A percentile compares a stretch with the other conserved stretches of the same genome.
phyloP scores from a whole-genome alignment of 2,797 vertebrate species.

The Xenopus petersii region DNA sequence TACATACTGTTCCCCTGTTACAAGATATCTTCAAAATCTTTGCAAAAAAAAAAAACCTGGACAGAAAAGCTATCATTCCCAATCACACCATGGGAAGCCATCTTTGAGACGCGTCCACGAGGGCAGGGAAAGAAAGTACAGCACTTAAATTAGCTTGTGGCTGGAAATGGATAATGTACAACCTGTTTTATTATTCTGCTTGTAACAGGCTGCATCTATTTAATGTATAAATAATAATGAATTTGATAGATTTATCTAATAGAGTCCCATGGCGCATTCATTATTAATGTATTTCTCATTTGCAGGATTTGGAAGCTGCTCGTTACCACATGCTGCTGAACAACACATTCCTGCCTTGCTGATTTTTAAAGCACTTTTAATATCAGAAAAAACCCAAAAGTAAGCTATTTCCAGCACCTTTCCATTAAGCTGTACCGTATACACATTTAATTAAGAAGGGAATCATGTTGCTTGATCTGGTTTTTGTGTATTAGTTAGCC shows the following conservation, averaged over 20 bases:
- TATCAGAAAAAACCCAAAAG: not conserved
- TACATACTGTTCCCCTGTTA: too few relatives aligned
- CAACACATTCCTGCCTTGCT: not conserved
- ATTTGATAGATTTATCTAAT: constrained; percentile 31
- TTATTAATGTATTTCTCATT: constrained; percentile 20
- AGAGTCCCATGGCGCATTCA: constrained; percentile 15
- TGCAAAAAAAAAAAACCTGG: too few relatives aligned
- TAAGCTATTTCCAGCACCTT: not conserved
- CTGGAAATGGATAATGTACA: constrained; percentile 2
- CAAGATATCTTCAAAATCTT: too few relatives aligned
- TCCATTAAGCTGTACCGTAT: not conserved
- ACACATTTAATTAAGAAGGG: not conserved
- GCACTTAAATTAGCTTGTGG: not conserved
- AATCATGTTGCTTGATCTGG: not conserved
- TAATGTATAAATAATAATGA: constrained; percentile 37
- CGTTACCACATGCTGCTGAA: not conserved
- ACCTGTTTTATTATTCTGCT: not conserved
- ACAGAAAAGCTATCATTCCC: not conserved
- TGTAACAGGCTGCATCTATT: constrained; percentile 9
- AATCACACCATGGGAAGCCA: not conserved
- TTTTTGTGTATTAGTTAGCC: not conserved
- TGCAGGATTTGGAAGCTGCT: constrained; percentile 11
- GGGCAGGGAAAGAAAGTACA: not conserved
- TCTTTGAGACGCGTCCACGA: not conserved
- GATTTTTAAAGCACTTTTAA: not conserved